Conservation (phyloP, 2,113 vertebrate genomes). For the Dipodomys stephensi region DNA sequence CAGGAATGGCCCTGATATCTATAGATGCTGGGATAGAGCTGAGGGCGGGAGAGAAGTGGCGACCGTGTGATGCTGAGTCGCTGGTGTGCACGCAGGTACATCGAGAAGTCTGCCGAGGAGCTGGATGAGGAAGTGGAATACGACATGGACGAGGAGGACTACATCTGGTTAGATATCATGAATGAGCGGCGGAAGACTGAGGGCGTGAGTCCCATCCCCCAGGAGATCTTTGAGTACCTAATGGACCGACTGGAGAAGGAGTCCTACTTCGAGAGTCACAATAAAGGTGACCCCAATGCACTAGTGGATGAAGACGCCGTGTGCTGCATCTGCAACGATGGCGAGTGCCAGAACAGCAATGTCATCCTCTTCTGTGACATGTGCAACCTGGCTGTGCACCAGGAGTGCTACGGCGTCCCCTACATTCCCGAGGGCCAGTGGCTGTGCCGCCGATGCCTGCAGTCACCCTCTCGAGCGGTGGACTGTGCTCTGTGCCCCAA, state of each 20-base stretch:
- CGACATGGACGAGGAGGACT: conserved; percentile 99
- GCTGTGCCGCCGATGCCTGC: conserved; percentile 98
- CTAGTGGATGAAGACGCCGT: conserved; percentile 98
- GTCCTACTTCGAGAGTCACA: conserved; percentile 99
- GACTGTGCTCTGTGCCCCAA: conserved; percentile 99
- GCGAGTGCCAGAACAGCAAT: conserved; percentile 99
- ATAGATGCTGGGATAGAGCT: background rate
- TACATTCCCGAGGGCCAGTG: conserved; percentile 99
- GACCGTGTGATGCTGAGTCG: background rate
- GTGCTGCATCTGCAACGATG: conserved; percentile 98
- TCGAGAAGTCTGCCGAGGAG: conserved; percentile 98
- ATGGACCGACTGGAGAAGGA: conserved; percentile 99
- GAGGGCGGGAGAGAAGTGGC: background rate
- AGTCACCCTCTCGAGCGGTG: conserved; percentile 97
- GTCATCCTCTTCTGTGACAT: conserved; percentile 99
- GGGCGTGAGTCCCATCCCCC: conserved; percentile 95
- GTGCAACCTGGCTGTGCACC: conserved; percentile 99
- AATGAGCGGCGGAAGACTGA: conserved; percentile 96
- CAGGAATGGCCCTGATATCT: background rate
- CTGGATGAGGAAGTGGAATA: conserved; percentile 99
- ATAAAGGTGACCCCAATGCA: conserved; percentile 97
- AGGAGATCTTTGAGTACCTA: conserved; percentile 98
- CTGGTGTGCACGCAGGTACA: conserved; percentile 90
- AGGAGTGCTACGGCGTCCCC: conserved; percentile 99
- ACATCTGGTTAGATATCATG: conserved; percentile 99